phyloP scores from a whole-genome alignment of 2,888 invertebrate species.

The Auanema freiburgensis region DNA sequence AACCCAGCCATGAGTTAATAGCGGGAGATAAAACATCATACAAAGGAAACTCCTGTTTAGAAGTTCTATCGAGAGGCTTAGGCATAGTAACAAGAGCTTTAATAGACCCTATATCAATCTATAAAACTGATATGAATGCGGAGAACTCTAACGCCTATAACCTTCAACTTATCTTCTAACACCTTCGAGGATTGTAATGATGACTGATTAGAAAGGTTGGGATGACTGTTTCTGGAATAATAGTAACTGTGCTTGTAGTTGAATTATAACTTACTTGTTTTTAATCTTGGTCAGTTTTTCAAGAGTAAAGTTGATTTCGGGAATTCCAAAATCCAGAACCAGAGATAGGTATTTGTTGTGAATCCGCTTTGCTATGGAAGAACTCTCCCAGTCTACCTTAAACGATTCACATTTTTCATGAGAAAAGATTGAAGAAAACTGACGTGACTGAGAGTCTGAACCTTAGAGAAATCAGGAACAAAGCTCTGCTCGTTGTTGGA shows the following conservation, averaged over 20 bases:
- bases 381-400: conserved; percentile 13
- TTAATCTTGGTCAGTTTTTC: conserved; percentile 2
- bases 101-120: conserved; percentile 30
- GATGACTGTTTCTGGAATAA: background rate
- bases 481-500: conserved; percentile 8
- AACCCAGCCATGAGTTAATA: conserved; percentile 46
- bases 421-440: background rate
- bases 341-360: conserved; percentile 9
- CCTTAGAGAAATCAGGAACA: conserved; percentile 1
- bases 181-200: background rate
- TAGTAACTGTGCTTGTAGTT: background rate
- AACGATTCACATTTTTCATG: too few species aligned
- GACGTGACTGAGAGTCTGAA: background rate
- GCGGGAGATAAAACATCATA: conserved; percentile 57
- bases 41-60: conserved; percentile 49
- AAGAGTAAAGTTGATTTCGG: conserved; percentile 11
- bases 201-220: background rate
- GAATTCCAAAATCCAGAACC: conserved; percentile 13
- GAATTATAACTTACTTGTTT: background rate
- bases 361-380: background rate
- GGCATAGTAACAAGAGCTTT: conserved; percentile 43
- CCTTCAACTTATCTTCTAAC: background rate
- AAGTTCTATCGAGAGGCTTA: conserved; percentile 41
- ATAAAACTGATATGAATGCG: too few species aligned
- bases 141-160: too few species aligned